These are phyloP conservation scores for Amphimedon queenslandica DNA, from an alignment of 37 sponge, comb jelly and placozoan genomes.

Conservation along the genomic window DNA sequence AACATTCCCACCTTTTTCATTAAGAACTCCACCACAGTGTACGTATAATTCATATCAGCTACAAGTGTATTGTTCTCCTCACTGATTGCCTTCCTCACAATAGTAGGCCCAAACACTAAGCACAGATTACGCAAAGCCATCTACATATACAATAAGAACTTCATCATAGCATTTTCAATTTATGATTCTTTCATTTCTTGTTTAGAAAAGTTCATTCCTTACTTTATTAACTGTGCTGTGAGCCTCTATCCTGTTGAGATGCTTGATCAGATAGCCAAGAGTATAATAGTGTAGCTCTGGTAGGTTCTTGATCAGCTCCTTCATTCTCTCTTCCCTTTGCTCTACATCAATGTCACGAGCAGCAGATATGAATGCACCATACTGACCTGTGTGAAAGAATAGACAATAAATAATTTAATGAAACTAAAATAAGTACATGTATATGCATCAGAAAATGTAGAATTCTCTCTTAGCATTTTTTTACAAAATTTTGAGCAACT, in stretches of 20 bases:
- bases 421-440: no score
- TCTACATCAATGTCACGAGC: conserved; percentile 20
- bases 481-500: no score
- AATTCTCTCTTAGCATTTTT: no score
- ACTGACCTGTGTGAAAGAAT: conserved; percentile 15
- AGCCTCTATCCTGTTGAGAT: conserved; percentile 25
- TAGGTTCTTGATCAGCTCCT: conserved; percentile 46
- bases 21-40: conserved; percentile 32
- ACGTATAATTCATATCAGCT: conserved; percentile 30
- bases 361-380: conserved; percentile 49
- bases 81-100: conserved; percentile 28
- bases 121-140: conserved; percentile 32
- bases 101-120: conserved; percentile 75
- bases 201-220: background rate
- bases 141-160: no score
- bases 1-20: conserved; percentile 52
- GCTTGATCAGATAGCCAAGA: conserved; percentile 38
- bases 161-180: no score
- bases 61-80: conserved; percentile 7
- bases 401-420: no score
- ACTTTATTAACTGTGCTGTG: conserved; percentile 57
- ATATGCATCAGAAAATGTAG: no score
- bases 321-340: conserved; percentile 18
- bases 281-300: conserved; percentile 65
- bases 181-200: background rate